Base-by-base conservation (phyloP, 2,888 invertebrate genomes). In the Neria commutata region DNA sequence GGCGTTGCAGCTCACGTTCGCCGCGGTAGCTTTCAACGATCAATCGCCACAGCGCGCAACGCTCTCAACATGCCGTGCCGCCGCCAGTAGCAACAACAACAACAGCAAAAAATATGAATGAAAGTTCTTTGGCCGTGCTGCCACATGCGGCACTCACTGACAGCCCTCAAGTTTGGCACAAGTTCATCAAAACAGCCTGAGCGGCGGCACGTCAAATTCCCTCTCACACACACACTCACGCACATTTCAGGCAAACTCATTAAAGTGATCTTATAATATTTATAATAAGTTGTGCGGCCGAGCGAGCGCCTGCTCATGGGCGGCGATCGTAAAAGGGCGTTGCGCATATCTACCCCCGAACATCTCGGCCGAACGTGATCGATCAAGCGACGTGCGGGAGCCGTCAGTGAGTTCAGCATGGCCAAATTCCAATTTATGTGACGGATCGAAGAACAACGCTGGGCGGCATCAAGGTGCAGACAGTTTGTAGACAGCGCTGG, bases 11-110 rank as follows among this genome's bases (percentile, higher is more conserved):
- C 37, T 54, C 68, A 70, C 71, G 71, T 71, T 60, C 62, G 61
- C 59, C 60, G 65, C 68, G 66, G 67, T 64, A 65, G 68, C 69
- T 66, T 66, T 69, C 67, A 69, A 61, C 71, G 70, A 71, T 68
- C 70, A 57, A 52, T 53, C 54, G 58, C 59, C 74, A 74, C 73
- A 69, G 71, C 33, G 70, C 70, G 63, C 57, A 64, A 61, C 60
- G 53, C 60, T 21, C 26, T 26, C 58, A 46, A 45, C 16, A 29
- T 17, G 21, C 47, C 4, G 42, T 17, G 21, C 8, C 45, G 6
- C 10, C 48, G 26, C 40, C 42, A 34, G 54, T 24, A 64, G 62
- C 64, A 14, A 37, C n/a, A 37, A 4, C 37, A 37, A 37, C 14
- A 10, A 37, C 4, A 8, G 11, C 4, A 8, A 8, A 37, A 14